A percentile compares a stretch with the other conserved stretches of the same genome.
These are phyloP conservation scores for Chaetodon trifasciatus DNA, from an alignment of 2,797 vertebrate species.

Conservation along the genomic window DNA sequence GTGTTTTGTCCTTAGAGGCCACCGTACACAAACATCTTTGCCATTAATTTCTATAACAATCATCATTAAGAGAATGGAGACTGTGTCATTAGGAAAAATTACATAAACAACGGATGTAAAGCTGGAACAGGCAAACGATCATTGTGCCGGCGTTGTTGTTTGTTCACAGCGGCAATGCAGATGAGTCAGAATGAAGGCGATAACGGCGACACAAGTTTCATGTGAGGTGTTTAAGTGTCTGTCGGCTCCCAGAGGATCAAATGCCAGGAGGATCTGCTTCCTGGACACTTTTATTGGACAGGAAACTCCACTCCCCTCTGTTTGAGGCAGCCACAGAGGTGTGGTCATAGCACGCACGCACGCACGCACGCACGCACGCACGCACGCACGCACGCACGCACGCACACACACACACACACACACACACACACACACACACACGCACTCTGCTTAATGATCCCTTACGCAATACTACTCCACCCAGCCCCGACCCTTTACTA, in stretches of 20 bases:
- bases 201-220: not conserved
- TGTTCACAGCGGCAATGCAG: not conserved
- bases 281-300: slow-evolving; percentile 76
- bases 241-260: slow-evolving; percentile 26
- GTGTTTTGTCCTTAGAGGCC: not conserved
- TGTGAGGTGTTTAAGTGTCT: slow-evolving; percentile 15
- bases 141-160: not conserved
- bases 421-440: slow-evolving; percentile 34
- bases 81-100: not conserved
- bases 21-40: not conserved
- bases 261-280: slow-evolving; percentile 57
- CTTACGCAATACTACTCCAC: slow-evolving; percentile 75
- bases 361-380: slow-evolving; percentile 24
- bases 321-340: slow-evolving; percentile 61
- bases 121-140: not conserved
- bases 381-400: slow-evolving; percentile 39
- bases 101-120: not conserved
- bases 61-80: not conserved
- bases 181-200: not conserved
- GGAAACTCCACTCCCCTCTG: slow-evolving; percentile 73
- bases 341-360: slow-evolving; percentile 53
- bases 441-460: slow-evolving; percentile 66
- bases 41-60: too few species aligned
- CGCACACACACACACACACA: slow-evolving; percentile 43
- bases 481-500: slow-evolving; percentile 75